phyloP scores from a whole-genome alignment of 2,888 invertebrate genomes.

The Andrena marginata region DNA sequence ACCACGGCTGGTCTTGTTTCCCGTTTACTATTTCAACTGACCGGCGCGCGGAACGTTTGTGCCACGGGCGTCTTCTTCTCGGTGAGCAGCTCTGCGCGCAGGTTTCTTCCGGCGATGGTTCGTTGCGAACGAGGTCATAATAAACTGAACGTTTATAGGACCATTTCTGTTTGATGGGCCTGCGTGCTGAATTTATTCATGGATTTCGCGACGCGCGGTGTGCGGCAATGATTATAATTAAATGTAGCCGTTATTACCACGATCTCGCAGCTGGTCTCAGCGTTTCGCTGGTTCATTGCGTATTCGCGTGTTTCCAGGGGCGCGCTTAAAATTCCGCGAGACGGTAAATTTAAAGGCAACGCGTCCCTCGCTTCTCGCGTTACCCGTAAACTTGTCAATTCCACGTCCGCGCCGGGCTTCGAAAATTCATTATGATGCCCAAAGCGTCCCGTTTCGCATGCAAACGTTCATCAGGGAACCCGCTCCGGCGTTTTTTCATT shows the following conservation, averaged over 20 bases:
- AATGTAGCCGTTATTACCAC: background rate
- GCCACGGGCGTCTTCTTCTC: too few species aligned
- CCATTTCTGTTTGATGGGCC: background rate
- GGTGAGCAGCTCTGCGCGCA: too few species aligned
- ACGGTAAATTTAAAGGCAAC: constrained; percentile 6
- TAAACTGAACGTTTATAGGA: background rate
- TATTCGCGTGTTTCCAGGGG: background rate
- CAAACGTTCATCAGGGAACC: background rate
- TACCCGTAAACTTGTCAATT: background rate
- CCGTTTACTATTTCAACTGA: too few species aligned
- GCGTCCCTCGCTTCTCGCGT: background rate
- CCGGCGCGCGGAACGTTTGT: too few species aligned
- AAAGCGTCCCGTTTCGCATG: background rate
- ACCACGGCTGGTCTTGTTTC: too few species aligned
- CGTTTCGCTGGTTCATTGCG: background rate
- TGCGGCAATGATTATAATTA: background rate
- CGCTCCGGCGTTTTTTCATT: background rate
- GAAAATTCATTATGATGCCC: constrained; percentile 14
- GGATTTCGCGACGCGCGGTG: background rate
- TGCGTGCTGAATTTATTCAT: background rate
- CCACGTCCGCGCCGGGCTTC: background rate
- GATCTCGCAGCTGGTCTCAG: background rate
- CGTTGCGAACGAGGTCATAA: background rate
- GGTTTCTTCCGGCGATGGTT: too few species aligned
- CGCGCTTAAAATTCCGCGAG: background rate